Base-by-base conservation (phyloP, 2,888 invertebrate genomes). In the Trissonchulus sp. region DNA sequence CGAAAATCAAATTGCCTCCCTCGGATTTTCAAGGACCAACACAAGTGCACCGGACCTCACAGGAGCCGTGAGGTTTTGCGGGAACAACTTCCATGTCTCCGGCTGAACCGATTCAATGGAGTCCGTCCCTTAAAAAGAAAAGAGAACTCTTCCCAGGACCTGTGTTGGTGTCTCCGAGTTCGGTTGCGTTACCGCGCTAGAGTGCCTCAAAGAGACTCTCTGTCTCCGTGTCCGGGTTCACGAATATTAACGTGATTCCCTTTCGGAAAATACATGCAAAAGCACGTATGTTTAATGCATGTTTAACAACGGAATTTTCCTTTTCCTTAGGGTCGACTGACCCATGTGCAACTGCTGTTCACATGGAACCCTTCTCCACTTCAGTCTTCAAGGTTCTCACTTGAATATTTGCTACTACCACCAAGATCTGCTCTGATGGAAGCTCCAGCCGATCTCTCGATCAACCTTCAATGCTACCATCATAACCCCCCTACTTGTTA, bases 351-450 rank as follows among this genome's bases (percentile, higher is more conserved):
- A 86, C 81, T 83, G 84, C 85, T 85, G 87, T 87, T 89, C 88
- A 88, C 88, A 88, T 87, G 88, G 87, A 89, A 89, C 86, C 85
- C 85, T 85, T 86, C 85, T 85, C 85, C 86, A 83, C 86, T 82
- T 86, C 84, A 81, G 86, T 82, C 85, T 85, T 85, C 85, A 85
- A 85, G 84, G 85, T 81, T 89, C 88, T 88, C 89, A 86, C 88
- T 88, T 86, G 88, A 88, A 88, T 90, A 89, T 89, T 90, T 89
- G 89, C 89, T 89, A 89, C 89, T 89, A 89, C 88, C 88, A 90
- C 89, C 89, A 89, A 89, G 89, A 89, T 90, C 86, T 86, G 86
- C 85, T 84, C 86, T 82, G 79, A 79, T 77, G 84, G 84, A 83
- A 81, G 86, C 85, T 86, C 85, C 84, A 87, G 86, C 84, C 86